phyloP scores from a whole-genome alignment of 1,140 invertebrate species.

The Globodera ellingtonae region DNA sequence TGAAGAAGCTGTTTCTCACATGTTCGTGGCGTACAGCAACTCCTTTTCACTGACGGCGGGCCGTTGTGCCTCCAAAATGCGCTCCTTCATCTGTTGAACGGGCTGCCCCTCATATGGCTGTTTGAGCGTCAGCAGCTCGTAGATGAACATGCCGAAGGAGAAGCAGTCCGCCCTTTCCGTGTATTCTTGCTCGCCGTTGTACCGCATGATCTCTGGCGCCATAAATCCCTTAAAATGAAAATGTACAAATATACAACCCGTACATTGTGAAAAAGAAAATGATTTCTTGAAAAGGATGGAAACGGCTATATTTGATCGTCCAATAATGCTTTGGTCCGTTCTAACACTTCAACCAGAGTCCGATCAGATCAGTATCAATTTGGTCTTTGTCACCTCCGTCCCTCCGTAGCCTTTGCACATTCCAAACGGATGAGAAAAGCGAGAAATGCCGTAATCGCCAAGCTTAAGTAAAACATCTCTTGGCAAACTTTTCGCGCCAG shows the following conservation, averaged over 20 bases:
- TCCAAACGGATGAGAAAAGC: slow-evolving; percentile 62
- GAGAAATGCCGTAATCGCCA: slow-evolving; percentile 69
- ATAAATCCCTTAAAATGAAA: slow-evolving; percentile 77
- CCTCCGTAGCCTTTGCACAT: slow-evolving; percentile 90
- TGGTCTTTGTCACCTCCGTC: slow-evolving; percentile 58
- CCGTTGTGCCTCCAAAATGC: slow-evolving; percentile 87
- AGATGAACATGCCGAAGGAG: slow-evolving; percentile 98
- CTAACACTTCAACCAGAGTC: no score
- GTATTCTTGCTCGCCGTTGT: slow-evolving; percentile 97
- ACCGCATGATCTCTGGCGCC: slow-evolving; percentile 96
- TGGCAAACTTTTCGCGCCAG: slow-evolving; percentile 32
- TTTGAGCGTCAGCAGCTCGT: slow-evolving; percentile 87
- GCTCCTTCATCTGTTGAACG: slow-evolving; percentile 86
- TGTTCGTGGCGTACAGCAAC: slow-evolving; percentile 8
- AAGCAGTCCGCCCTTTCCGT: slow-evolving; percentile 98
- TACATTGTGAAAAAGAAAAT: no score
- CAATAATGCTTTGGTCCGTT: no score
- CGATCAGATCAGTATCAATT: not conserved
- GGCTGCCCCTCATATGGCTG: slow-evolving; percentile 87
- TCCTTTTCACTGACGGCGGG: slow-evolving; percentile 80
- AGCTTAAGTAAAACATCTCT: slow-evolving; percentile 75
- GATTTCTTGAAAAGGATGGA: no score
- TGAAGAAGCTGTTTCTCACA: slow-evolving; percentile 57
- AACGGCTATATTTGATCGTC: no score
- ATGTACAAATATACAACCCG: no score